phyloP scores from a whole-genome alignment of 2,797 vertebrate species.

The Tenualosa ilisha region DNA sequence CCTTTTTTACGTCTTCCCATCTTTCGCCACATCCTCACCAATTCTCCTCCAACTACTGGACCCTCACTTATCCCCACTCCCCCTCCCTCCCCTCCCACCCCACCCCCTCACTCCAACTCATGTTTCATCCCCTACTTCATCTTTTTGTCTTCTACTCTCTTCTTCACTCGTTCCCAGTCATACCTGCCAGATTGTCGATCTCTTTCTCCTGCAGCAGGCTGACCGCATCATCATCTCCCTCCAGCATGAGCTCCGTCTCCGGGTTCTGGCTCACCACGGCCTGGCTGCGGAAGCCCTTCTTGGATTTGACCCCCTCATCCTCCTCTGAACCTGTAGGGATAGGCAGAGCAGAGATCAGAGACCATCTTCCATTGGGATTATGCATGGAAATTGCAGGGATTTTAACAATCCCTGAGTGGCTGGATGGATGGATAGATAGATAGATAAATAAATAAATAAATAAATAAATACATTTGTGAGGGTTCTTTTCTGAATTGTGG shows the following conservation, averaged over 20 bases:
- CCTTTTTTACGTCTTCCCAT: neutral
- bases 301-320: constrained; percentile 83
- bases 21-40: neutral
- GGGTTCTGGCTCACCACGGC: constrained; percentile 82
- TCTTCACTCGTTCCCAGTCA: constrained; percentile 40
- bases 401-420: neutral
- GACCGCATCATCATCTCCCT: constrained; percentile 91
- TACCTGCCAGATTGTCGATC: constrained; percentile 94
- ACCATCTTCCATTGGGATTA: neutral
- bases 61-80: too few relatives aligned
- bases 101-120: neutral
- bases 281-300: constrained; percentile 84
- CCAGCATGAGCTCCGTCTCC: constrained; percentile 89
- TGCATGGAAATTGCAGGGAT: neutral
- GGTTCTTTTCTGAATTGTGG: too few relatives aligned
- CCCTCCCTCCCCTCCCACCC: neutral
- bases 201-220: constrained; percentile 97
- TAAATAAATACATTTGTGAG: too few relatives aligned
- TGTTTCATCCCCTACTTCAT: neutral
- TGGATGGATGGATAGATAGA: too few relatives aligned
- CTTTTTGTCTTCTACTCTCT: neutral
- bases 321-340: constrained; percentile 81
- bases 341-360: neutral
- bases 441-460: neutral
- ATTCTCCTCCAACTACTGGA: neutral